These are phyloP conservation scores for Drosophila colorata DNA, from an alignment of 2,888 invertebrate species.

Conservation along the genomic window DNA sequence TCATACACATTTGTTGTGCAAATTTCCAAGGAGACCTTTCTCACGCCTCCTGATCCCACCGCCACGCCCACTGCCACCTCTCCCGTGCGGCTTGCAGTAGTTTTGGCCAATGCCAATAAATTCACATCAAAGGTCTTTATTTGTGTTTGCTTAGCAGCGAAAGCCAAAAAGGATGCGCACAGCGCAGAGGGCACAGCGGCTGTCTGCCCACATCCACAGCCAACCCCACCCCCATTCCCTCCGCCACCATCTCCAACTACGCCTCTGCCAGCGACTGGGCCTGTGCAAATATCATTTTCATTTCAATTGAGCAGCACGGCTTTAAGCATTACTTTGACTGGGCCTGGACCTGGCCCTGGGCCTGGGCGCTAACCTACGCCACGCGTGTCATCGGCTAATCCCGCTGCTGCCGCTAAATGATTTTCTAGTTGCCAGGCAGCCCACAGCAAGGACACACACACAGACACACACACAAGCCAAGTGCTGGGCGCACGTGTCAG, in stretches of 20 bases:
- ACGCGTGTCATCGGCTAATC: slow-evolving; percentile 82
- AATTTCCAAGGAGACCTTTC: slow-evolving; percentile 73
- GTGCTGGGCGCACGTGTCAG: slow-evolving; percentile 77
- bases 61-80: slow-evolving; percentile 1
- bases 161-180: slow-evolving; percentile 76
- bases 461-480: slow-evolving; percentile 32
- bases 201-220: slow-evolving; percentile 20
- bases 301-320: slow-evolving; percentile 77
- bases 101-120: slow-evolving; percentile 75
- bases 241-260: slow-evolving; percentile 1
- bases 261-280: slow-evolving; percentile 52
- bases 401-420: slow-evolving; percentile 83
- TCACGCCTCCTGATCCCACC: slow-evolving; percentile 59
- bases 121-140: slow-evolving; percentile 81
- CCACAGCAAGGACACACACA: slow-evolving; percentile 55
- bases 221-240: slow-evolving; percentile 1
- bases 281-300: slow-evolving; percentile 83
- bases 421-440: slow-evolving; percentile 80
- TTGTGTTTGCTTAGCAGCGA: slow-evolving; percentile 80
- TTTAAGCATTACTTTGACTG: slow-evolving; percentile 49
- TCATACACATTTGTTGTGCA: slow-evolving; percentile 84
- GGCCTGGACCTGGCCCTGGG: neutral
- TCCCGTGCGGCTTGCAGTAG: slow-evolving; percentile 17
- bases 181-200: slow-evolving; percentile 27
- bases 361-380: slow-evolving; percentile 65